phyloP scores from a whole-genome alignment of 2,113 vertebrate species.

The Columba livia region DNA sequence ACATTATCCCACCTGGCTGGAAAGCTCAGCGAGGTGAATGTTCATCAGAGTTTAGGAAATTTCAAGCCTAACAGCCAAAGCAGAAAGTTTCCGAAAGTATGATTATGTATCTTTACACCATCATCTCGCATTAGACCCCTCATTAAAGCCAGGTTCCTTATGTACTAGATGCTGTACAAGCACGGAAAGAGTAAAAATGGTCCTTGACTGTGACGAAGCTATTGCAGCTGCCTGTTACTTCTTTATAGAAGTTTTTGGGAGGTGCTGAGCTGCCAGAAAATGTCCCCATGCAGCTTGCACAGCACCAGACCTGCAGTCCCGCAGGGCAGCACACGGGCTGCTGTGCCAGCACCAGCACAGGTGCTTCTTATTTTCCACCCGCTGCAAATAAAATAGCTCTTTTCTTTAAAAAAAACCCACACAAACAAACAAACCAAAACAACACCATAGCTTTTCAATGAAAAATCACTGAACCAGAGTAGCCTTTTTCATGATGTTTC shows the following conservation, averaged over 20 bases:
- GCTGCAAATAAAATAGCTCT: background rate
- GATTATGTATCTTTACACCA: background rate
- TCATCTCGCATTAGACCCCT: background rate
- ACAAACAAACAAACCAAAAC: too few species aligned
- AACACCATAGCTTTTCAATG: background rate
- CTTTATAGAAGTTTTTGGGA: background rate
- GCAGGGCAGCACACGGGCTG: background rate
- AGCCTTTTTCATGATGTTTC: background rate
- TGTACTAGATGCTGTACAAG: background rate
- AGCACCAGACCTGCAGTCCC: too few species aligned
- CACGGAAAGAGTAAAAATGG: background rate
- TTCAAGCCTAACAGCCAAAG: background rate
- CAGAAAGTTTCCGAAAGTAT: background rate
- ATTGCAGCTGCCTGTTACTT: background rate
- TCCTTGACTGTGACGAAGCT: background rate
- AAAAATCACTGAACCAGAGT: background rate
- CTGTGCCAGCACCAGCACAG: accelerated
- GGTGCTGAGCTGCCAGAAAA: background rate
- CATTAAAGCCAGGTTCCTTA: background rate
- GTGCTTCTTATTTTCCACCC: background rate
- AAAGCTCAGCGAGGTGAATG: background rate
- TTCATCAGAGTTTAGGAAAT: background rate
- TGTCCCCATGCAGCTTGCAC: accelerated
- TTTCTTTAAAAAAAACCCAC: background rate
- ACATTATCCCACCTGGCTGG: background rate